Conservation (phyloP, 2,888 invertebrate genomes). For the Lysandra coridon region DNA sequence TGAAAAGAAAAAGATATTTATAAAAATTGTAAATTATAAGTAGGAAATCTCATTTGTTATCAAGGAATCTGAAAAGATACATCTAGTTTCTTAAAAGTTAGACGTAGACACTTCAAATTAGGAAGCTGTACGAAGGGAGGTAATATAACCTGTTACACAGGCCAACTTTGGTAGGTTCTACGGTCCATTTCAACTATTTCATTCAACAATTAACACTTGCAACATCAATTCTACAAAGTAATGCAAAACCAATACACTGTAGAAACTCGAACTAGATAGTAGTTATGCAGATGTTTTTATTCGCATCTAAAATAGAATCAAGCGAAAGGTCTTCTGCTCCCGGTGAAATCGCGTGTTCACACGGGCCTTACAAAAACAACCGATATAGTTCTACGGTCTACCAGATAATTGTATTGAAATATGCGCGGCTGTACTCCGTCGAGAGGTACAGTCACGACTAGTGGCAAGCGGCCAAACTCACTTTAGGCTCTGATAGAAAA, state of each 20-base stretch:
- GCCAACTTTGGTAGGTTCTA: too few species aligned
- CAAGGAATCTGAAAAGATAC: too few species aligned
- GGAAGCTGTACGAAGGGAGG: too few species aligned
- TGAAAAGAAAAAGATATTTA: background rate
- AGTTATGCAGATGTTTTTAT: constrained; percentile 43
- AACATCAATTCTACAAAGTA: background rate
- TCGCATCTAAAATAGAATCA: constrained; percentile 67
- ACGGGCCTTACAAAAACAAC: constrained; percentile 64
- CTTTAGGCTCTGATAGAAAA: constrained; percentile 37
- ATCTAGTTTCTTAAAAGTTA: too few species aligned
- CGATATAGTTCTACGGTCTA: constrained; percentile 56
- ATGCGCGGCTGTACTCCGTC: constrained; percentile 11
- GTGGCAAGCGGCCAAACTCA: constrained; percentile 66
- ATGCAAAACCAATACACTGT: background rate
- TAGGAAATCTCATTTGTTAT: background rate
- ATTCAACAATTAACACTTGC: background rate
- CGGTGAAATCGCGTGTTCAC: constrained; percentile 76
- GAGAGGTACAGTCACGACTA: constrained; percentile 51
- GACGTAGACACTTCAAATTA: too few species aligned
- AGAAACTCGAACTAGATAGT: constrained; percentile 22
- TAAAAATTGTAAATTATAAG: background rate
- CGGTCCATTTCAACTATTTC: background rate
- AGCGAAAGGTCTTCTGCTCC: constrained; percentile 74
- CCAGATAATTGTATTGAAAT: constrained; percentile 67
- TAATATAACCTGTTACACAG: too few species aligned